Percentiles rank a stretch among this genome's conserved stretches.
Evolutionary conservation across 1,140 invertebrate genomes (phyloP).

Genomic region (Heliothis virescens): DNA sequence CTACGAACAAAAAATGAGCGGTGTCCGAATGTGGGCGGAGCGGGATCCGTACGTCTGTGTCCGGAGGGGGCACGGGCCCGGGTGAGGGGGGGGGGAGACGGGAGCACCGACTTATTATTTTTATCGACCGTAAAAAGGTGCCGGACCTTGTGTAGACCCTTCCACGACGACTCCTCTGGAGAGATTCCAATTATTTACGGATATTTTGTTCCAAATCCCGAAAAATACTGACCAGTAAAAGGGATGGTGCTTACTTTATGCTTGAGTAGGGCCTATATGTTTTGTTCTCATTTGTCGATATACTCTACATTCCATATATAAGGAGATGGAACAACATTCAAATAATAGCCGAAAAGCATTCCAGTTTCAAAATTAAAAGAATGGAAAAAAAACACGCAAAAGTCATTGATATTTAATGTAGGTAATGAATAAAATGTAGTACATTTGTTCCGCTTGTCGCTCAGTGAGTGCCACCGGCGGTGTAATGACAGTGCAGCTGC

Average conservation of each 20-base stretch:
- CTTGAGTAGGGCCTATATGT: conserved; percentile 55
- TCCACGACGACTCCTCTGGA: conserved; percentile 64
- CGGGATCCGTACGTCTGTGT: conserved; percentile 52
- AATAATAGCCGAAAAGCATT: not conserved
- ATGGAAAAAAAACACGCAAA: conserved; percentile 24
- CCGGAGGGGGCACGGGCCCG: conserved; percentile 46
- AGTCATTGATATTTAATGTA: conserved; percentile 51
- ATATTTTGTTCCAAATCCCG: conserved; percentile 71
- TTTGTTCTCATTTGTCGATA: conserved; percentile 48
- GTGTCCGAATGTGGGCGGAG: conserved; percentile 72
- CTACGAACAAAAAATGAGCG: conserved; percentile 85
- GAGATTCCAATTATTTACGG: conserved; percentile 76
- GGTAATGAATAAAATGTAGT: conserved; percentile 61
- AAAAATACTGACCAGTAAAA: conserved; percentile 69
- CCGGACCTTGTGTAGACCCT: conserved; percentile 70
- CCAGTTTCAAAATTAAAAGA: conserved; percentile 1
- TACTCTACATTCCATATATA: not conserved
- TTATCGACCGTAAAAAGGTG: conserved; percentile 79
- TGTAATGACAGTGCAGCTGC: conserved; percentile 74
- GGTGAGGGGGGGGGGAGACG: conserved; percentile 44
- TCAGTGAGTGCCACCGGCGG: conserved; percentile 51
- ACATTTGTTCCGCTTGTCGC: conserved; percentile 77
- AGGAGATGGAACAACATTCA: not conserved
- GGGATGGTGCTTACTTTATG: conserved; percentile 63
- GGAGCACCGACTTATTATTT: conserved; percentile 71